phyloP scores from a whole-genome alignment of 2,797 vertebrate species.

The Trachops cirrhosus region DNA sequence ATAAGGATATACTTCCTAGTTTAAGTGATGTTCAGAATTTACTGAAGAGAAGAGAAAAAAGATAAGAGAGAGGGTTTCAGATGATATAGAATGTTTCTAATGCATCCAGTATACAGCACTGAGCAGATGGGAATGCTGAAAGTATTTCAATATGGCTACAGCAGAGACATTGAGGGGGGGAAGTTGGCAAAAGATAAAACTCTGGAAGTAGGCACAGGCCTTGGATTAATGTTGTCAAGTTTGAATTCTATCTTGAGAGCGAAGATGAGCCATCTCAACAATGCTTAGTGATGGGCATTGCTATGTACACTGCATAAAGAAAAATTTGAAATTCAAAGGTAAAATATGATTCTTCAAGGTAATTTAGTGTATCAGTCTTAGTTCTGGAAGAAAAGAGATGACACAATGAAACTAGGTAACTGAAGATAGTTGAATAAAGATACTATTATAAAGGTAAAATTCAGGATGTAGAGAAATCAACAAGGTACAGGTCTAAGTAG shows the following conservation, averaged over 20 bases:
- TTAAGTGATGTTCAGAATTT: not conserved
- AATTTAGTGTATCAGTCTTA: not conserved
- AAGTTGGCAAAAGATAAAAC: not conserved
- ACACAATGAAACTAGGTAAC: not conserved
- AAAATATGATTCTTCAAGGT: not conserved
- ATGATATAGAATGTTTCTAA: not conserved
- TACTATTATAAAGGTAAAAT: not conserved
- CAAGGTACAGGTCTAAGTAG: not conserved
- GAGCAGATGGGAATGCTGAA: not conserved
- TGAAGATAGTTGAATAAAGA: not conserved
- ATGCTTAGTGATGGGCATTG: not conserved
- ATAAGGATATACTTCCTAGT: not conserved
- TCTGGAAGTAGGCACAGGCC: not conserved
- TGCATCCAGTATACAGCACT: not conserved
- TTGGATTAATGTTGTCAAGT: not conserved
- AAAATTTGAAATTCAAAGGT: not conserved
- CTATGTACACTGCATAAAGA: not conserved
- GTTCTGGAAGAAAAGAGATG: not conserved
- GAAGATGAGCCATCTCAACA: not conserved
- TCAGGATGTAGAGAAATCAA: not conserved
- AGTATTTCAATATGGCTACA: not conserved
- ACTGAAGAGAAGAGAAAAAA: not conserved
- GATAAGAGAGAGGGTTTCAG: not conserved
- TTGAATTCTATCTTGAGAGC: not conserved
- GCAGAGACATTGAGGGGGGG: not conserved